A percentile compares a stretch with the other conserved stretches of the same genome.
Evolutionary conservation across 2,888 invertebrate species (phyloP).

Genomic region (Hypomecis punctinalis): DNA sequence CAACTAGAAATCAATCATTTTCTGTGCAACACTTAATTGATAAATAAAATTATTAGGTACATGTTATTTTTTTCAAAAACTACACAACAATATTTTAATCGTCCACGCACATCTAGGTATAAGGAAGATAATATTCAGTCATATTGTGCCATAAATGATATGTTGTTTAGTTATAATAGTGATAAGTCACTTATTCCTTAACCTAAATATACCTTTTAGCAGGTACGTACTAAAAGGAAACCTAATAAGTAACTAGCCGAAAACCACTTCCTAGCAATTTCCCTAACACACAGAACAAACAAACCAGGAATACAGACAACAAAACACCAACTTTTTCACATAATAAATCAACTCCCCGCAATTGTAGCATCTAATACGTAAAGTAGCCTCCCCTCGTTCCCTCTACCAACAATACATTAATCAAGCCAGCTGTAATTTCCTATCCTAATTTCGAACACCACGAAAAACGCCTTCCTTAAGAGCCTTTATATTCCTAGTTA

Average conservation of each 20-base stretch:
- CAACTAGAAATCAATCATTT: too few species aligned
- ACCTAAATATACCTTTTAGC: too few species aligned
- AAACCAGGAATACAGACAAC: conserved; percentile 11
- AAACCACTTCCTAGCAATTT: conserved; percentile 8
- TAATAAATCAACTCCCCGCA: conserved; percentile 30
- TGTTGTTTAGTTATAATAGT: too few species aligned
- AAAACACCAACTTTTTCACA: conserved; percentile 32
- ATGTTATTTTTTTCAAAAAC: too few species aligned
- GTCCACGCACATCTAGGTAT: too few species aligned
- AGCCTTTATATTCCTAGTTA: conserved; percentile 47
- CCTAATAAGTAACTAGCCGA: background rate
- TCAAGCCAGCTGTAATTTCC: conserved; percentile 44
- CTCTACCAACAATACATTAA: conserved; percentile 44
- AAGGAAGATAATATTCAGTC: too few species aligned
- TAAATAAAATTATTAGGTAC: too few species aligned
- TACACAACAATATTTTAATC: too few species aligned
- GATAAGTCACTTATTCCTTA: too few species aligned
- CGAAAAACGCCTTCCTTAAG: conserved; percentile 44
- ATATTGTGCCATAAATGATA: too few species aligned
- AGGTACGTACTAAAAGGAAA: background rate
- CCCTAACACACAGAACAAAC: conserved; percentile 7
- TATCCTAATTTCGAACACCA: conserved; percentile 46
- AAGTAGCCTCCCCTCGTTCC: conserved; percentile 34
- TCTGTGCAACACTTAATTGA: too few species aligned
- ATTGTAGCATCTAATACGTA: conserved; percentile 37